Evolutionary conservation across 2,113 vertebrate genomes (phyloP).

Genomic region (Centropristis striata): DNA sequence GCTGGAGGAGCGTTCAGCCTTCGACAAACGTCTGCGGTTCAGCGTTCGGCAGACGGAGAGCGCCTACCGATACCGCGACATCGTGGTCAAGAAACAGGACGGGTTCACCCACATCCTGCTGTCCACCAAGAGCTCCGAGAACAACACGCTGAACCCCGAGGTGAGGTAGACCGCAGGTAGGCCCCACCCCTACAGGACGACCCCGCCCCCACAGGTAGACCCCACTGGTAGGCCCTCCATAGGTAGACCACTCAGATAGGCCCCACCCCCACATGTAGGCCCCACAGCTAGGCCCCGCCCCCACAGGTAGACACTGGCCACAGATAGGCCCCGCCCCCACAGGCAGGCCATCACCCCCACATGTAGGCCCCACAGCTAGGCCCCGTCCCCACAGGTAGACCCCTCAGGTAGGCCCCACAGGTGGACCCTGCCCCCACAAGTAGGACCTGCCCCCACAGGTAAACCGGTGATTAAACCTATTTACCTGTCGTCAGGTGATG

Average conservation of each 20-base stretch:
- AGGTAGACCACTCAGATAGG: no score
- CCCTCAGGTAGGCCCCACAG: background rate
- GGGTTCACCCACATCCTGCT: slow-evolving; percentile 98
- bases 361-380: no score
- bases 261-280: no score
- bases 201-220: no score
- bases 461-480: no score
- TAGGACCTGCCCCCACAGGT: no score
- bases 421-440: no score
- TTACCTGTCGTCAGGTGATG: slow-evolving; percentile 89
- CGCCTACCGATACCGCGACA: slow-evolving; percentile 97
- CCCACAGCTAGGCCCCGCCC: background rate
- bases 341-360: no score
- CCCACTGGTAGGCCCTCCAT: no score
- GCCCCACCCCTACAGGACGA: no score
- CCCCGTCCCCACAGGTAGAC: no score
- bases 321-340: background rate
- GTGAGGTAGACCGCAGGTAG: slow-evolving; percentile 57
- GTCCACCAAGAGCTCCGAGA: slow-evolving; percentile 96
- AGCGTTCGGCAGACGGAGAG: slow-evolving; percentile 97
- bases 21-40: slow-evolving; percentile 95
- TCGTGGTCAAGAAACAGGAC: slow-evolving; percentile 97
- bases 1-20: slow-evolving; percentile 91
- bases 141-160: slow-evolving; percentile 97
- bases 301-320: no score